These are phyloP conservation scores for Caiman crocodilus DNA, from an alignment of 2,797 vertebrate genomes.

Conservation along the genomic window DNA sequence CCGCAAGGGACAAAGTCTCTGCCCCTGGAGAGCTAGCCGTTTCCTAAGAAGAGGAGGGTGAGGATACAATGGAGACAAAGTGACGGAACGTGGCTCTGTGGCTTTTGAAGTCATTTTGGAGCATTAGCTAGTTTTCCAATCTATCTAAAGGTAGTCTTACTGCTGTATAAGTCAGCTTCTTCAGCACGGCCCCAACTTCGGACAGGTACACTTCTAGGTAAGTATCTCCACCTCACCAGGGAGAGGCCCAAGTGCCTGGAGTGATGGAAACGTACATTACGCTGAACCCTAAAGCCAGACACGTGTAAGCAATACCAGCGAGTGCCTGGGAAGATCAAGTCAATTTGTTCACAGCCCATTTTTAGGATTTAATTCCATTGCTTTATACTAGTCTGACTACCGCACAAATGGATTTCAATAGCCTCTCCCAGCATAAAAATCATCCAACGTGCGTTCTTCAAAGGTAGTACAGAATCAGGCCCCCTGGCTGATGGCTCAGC, in stretches of 20 bases:
- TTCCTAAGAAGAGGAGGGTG: too few species aligned
- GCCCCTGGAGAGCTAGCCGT: too few species aligned
- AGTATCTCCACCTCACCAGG: not conserved
- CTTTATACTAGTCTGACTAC: not conserved
- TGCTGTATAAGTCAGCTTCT: too few species aligned
- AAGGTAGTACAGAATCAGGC: too few species aligned
- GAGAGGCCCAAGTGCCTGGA: not conserved
- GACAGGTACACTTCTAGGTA: not conserved
- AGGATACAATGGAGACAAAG: too few species aligned
- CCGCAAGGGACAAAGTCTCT: too few species aligned
- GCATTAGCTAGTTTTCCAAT: not conserved
- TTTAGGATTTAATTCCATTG: not conserved
- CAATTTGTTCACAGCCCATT: not conserved
- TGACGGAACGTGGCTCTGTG: too few species aligned
- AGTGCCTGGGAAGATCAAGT: not conserved
- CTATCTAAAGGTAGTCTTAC: too few species aligned
- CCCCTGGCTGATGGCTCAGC: not conserved
- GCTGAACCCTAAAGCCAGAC: not conserved
- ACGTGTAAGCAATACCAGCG: not conserved
- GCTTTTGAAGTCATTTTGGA: not conserved
- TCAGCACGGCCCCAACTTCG: not conserved
- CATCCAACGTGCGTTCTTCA: not conserved
- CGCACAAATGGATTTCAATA: not conserved
- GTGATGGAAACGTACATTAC: not conserved
- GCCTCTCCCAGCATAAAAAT: not conserved